These are phyloP conservation scores for Heliconius erato DNA, from an alignment of 2,888 invertebrate species.

Conservation along the genomic window DNA sequence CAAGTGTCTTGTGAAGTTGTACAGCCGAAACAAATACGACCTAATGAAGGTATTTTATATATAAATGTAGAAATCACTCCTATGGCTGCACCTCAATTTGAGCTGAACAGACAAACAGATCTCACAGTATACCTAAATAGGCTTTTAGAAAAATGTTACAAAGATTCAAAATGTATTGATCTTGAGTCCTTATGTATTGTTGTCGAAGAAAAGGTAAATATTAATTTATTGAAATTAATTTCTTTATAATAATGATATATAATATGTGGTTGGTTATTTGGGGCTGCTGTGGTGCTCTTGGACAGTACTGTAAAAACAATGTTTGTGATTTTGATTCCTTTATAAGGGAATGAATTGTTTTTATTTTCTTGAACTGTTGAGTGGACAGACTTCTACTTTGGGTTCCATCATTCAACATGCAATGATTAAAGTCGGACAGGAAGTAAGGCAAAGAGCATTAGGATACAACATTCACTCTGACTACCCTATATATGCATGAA, in stretches of 20 bases:
- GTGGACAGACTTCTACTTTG: neutral
- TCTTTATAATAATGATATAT: neutral
- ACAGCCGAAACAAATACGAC: constrained; percentile 92
- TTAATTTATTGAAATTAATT: neutral
- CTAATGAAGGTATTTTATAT: constrained; percentile 94
- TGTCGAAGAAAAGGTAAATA: constrained; percentile 93
- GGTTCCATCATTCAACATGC: neutral
- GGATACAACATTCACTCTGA: neutral
- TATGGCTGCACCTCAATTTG: constrained; percentile 94
- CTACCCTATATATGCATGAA: neutral
- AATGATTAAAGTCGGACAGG: neutral
- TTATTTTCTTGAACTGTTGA: neutral
- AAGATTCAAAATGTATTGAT: constrained; percentile 96
- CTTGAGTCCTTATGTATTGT: constrained; percentile 97
- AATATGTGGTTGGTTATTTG: neutral
- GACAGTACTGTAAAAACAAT: neutral
- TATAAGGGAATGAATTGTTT: neutral
- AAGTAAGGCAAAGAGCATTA: neutral
- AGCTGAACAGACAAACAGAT: constrained; percentile 91
- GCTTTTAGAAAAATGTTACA: constrained; percentile 94
- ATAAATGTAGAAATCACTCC: constrained; percentile 95
- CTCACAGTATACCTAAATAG: constrained; percentile 91
- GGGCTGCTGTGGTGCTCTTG: neutral
- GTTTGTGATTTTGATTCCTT: too few species aligned
- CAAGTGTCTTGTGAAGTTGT: constrained; percentile 96